Evolutionary conservation across 2,797 vertebrate genomes (phyloP).

Genomic region (Chloroceryle amazona): DNA sequence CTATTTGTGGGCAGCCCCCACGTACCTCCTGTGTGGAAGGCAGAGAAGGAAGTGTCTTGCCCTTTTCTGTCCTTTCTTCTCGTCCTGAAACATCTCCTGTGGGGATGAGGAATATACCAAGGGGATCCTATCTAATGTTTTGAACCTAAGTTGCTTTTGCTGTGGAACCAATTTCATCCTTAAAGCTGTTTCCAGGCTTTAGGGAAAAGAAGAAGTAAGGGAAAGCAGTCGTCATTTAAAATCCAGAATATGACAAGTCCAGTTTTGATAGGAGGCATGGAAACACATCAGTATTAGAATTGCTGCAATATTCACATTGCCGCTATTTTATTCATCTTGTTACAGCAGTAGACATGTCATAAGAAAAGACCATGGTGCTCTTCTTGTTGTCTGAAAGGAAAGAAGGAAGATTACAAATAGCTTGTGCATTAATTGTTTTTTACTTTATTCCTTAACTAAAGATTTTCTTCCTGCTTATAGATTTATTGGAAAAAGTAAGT

Average conservation of each 20-base stretch:
- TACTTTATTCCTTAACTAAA: conserved; percentile 85
- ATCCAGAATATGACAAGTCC: background rate
- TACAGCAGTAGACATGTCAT: background rate
- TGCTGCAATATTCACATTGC: background rate
- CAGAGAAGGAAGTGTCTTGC: background rate
- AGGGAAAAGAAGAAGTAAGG: background rate
- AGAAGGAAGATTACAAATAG: background rate
- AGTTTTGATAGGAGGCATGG: background rate
- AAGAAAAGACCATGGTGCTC: background rate
- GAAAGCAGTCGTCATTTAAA: background rate
- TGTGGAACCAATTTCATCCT: background rate
- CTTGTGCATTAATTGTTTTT: background rate
- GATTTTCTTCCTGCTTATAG: conserved; percentile 80
- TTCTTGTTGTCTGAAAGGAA: background rate
- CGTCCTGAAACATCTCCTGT: background rate
- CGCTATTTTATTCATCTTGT: background rate
- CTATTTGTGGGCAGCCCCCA: rapidly evolving
- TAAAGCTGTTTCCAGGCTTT: background rate
- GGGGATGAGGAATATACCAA: background rate
- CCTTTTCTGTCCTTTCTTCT: background rate
- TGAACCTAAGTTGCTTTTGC: background rate
- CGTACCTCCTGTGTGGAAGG: background rate
- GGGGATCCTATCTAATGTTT: background rate
- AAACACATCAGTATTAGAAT: background rate
- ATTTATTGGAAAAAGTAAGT: conserved; percentile 97